Conservation (phyloP, 2,113 vertebrate genomes). For the Malurus alboscapulatus region DNA sequence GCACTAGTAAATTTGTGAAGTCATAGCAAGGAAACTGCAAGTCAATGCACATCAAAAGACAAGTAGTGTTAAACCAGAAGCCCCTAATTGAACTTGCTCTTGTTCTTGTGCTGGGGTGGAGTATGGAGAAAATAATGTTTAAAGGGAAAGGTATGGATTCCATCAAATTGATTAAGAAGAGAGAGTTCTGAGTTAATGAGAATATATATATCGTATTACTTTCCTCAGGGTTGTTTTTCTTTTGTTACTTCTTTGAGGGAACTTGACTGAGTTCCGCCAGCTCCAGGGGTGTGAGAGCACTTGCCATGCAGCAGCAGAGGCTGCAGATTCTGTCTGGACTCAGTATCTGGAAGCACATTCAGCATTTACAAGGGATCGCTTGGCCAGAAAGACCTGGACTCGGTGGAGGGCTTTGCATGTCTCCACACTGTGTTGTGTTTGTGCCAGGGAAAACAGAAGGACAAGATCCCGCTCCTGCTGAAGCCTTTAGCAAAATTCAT, state of each 20-base stretch:
- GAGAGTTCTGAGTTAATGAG: neutral
- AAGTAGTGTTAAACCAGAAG: neutral
- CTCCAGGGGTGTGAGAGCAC: neutral
- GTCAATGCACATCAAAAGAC: neutral
- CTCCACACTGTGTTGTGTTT: neutral
- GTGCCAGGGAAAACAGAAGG: neutral
- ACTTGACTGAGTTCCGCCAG: neutral
- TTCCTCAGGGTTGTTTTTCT: neutral
- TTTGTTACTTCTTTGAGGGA: neutral
- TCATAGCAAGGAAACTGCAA: neutral
- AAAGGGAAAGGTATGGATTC: neutral
- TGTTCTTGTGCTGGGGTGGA: neutral
- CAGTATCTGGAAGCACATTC: neutral
- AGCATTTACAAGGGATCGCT: neutral
- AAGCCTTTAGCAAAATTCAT: neutral
- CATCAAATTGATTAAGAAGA: neutral
- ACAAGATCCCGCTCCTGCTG: neutral
- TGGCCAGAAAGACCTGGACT: neutral
- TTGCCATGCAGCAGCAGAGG: accelerated
- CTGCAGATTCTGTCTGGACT: neutral
- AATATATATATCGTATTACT: neutral
- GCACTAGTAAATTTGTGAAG: neutral
- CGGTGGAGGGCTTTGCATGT: neutral
- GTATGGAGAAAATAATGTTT: neutral
- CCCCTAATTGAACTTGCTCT: neutral